Evolutionary conservation across 2,888 invertebrate genomes (phyloP).

Genomic region (Xanthorhoe spadicearia): DNA sequence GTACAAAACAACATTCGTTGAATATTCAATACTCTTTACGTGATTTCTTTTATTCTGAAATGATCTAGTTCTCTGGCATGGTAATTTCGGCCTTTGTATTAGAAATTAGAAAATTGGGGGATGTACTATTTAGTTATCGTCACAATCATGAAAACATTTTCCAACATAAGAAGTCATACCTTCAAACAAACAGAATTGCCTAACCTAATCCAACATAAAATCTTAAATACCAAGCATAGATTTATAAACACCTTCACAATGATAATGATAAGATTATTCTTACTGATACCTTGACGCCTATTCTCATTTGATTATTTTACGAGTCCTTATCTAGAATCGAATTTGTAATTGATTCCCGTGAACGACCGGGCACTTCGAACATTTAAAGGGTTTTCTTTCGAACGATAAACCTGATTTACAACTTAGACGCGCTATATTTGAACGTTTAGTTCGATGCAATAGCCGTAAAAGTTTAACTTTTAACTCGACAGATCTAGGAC

Average conservation of each 20-base stretch:
- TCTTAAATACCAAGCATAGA: no score
- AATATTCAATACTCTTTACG: neutral
- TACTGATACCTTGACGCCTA: conserved; percentile 49
- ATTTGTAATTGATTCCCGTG: conserved; percentile 56
- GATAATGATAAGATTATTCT: neutral
- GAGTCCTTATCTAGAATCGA: conserved; percentile 43
- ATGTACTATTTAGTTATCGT: no score
- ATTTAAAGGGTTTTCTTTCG: conserved; percentile 57
- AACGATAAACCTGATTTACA: conserved; percentile 77
- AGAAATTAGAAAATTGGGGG: no score
- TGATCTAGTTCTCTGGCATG: neutral
- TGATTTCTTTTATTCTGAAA: neutral
- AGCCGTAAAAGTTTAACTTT: conserved; percentile 75
- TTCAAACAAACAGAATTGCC: no score
- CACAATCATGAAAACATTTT: no score
- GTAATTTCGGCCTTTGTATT: no score
- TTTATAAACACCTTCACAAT: neutral
- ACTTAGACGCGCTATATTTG: conserved; percentile 72
- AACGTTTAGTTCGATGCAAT: conserved; percentile 69
- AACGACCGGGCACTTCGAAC: conserved; percentile 46
- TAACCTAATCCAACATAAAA: no score
- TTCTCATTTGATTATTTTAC: conserved; percentile 46
- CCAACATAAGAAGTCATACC: no score
- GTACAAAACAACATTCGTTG: neutral
- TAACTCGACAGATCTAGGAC: conserved; percentile 74